Evolutionary conservation across 1,140 invertebrate genomes (phyloP), one percentile per base, ranked within the genome.

Genomic region (Cotesia vestalis): DNA sequence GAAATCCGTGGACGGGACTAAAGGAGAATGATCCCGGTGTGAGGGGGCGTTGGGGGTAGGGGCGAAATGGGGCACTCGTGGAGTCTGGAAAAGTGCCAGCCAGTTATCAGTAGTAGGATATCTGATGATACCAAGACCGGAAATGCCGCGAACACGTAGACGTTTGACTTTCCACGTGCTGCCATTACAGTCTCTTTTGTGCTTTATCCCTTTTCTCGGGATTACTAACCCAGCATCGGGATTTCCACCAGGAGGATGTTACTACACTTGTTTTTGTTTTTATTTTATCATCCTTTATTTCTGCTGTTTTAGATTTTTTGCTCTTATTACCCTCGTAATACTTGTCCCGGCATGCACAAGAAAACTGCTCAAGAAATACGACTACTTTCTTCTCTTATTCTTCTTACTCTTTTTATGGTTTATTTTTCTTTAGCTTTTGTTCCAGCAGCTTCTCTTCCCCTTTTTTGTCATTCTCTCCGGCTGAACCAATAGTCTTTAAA

Each of bases 21-120:
- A 68, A 74, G 66, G 51, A 71, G 62, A 74, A 53, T 36, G 40
- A 64, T 66, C 40, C 5, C 40, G 11, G 40, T 46, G 40, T 46
- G 11, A 9, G 6, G 6, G 27, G 27, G 27, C 27, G 27, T 27
- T 2, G 1, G 27, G 27, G 2, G 27, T 27, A 27, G 27, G 27
- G 11, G 40, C 40, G 40, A 46, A 46, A 46, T 51, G 38, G 17
- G 59, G 73, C 57, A 36, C 72, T 69, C 73, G 64, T 63, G 61
- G 68, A 53, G 67, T 53, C 71, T 72, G 71, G 71, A 75, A 73
- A 75, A 75, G 63, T 75, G 74, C 74, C 74, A 75, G 71, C 61
- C 69, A 67, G 74, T 75, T 73, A 75, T 75, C 74, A 71, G 62
- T 63, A 68, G 69, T 64, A 75, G 68, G 72, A 75, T 75, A 70